phyloP scores from a whole-genome alignment of 2,113 vertebrate species.

The Cavia porcellus region DNA sequence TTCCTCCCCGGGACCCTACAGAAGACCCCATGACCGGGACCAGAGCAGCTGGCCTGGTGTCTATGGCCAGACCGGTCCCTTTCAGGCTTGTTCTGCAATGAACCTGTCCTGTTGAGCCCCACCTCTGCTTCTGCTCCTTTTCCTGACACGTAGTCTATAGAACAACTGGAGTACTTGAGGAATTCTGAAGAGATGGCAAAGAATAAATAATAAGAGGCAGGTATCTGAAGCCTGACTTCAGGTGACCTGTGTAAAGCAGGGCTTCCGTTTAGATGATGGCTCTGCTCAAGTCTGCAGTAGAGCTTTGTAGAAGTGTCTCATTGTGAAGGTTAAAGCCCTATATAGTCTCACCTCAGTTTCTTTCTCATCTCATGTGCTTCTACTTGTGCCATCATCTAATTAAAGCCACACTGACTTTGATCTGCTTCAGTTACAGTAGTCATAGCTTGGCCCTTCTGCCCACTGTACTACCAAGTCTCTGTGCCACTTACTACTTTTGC shows the following conservation, averaged over 20 bases:
- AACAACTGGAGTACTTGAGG: conserved; percentile 4
- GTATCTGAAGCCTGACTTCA: conserved; percentile 6
- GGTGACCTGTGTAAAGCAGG: background rate
- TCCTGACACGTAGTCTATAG: background rate
- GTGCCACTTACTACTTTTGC: conserved; percentile 39
- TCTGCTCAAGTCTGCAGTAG: background rate
- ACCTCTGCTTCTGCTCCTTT: background rate
- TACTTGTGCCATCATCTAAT: background rate
- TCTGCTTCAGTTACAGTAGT: background rate
- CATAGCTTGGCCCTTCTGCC: background rate
- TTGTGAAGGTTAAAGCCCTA: background rate
- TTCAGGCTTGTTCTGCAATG: background rate
- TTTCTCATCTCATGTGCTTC: conserved; percentile 11
- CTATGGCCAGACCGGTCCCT: background rate
- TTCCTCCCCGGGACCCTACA: background rate
- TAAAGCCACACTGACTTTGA: background rate
- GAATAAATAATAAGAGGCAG: conserved; percentile 56
- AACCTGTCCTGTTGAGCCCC: background rate
- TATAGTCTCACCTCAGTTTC: background rate
- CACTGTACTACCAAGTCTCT: background rate
- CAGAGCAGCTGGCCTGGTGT: background rate
- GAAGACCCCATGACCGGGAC: background rate
- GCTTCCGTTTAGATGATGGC: conserved; percentile 44
- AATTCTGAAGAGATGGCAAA: conserved; percentile 53
- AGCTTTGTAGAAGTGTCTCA: conserved; percentile 46